phyloP scores from a whole-genome alignment of 37 sponge, comb jelly and placozoan species.

The Beroe ovata region DNA sequence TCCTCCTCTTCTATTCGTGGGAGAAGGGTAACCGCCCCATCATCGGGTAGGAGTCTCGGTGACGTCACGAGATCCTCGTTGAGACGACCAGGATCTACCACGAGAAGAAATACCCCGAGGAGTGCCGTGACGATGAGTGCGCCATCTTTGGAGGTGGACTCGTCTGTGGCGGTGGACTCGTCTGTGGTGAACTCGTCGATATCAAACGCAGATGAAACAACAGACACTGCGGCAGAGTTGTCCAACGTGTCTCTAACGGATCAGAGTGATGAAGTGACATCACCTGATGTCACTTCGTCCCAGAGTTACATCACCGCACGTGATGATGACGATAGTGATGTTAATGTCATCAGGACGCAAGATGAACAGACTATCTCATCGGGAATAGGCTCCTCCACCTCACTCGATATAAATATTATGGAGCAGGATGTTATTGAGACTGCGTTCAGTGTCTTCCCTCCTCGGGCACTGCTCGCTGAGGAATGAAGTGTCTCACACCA shows the following conservation, averaged over 20 bases:
- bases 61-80: not conserved
- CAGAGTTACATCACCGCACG: not conserved
- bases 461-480: too few species aligned
- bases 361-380: not conserved
- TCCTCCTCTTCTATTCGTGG: not conserved
- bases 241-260: constrained; percentile 7
- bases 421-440: not conserved
- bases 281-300: not conserved
- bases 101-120: not conserved
- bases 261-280: too few species aligned
- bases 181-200: not conserved
- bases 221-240: not conserved
- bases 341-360: not conserved
- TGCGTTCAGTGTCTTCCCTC: not conserved
- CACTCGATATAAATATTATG: not conserved
- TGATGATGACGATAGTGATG: not conserved
- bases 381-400: not conserved
- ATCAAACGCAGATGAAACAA: not conserved
- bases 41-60: not conserved
- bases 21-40: not conserved
- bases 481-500: too few species aligned
- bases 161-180: not conserved
- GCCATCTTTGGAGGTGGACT: not conserved
- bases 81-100: not conserved
- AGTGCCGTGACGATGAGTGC: not conserved